Base-by-base conservation (phyloP, 2,888 invertebrate species). In the Exephanes ischioxanthus region DNA sequence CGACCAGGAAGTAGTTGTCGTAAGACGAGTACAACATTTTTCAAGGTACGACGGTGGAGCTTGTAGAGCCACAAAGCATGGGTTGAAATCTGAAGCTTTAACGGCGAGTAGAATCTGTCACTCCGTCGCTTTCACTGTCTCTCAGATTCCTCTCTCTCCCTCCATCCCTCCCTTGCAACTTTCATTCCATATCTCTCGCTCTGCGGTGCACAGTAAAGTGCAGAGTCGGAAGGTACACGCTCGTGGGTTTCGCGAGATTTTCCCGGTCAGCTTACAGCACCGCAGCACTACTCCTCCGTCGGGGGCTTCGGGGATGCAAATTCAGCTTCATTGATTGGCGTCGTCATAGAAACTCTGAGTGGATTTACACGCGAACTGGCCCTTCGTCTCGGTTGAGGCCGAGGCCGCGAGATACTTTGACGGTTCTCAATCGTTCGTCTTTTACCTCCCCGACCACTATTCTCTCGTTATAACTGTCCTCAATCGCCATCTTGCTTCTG, bases 291-390 rank as follows among this genome's bases (percentile, higher is more conserved):
- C 53, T 22, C 16, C 3, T 3, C 63, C 63, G 1, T 33, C 30
- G 33, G 33, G 33, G 63, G 63, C 63, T 66, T 14, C 26, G 51
- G 33, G 22, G 66, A 91, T 89, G 90, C 89, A 92, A 90, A 92
- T 91, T 88, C 89, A 89, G 91, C 91, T 91, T 90, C 90, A 89
- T 89, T 90, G 92, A 92, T 92, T 90, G 90, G 86, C 89, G 90
- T 90, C 83, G 89, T 87, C 89, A 89, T 88, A 87, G 85, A 89
- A 85, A 90, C 90, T 82, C 82, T 82, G 67, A 30, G 80, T 67
- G 87, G 87, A 88, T 84, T 83, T 81, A 86, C 26, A 87, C 76
- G 86, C 84, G 73, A 68, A 83, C 80, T 86, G 86, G 86, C 82
- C 87, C 81, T 87, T 87, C 86, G 76, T 76, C 82, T 80, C 80